Base-by-base conservation (phyloP, 2,888 invertebrate genomes). In the Lycophotia porphyrea region DNA sequence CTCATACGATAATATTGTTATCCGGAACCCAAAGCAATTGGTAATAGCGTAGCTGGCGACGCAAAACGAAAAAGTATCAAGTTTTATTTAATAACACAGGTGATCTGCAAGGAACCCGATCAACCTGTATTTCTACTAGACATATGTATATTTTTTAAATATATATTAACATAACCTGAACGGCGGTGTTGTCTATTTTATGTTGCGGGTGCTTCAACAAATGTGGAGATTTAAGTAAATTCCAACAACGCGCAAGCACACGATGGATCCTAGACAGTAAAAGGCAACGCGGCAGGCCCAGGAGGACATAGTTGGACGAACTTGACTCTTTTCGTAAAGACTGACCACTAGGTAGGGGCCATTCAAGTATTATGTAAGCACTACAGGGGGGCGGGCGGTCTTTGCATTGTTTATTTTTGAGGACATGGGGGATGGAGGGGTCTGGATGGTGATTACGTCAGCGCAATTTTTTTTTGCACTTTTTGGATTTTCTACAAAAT, bases 41-140 rank as follows among this genome's bases (percentile, higher is more conserved):
- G 44, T 18, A 39, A 9, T 42, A 11, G 39, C 4, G 5, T 60
- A 27, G 27, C 31, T 34, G 11, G n/a, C 47, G n/a, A 52, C n/a
- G 42, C 0, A n/a, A n/a, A 52, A 66, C 66, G 67, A 71, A 67
- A 52, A 63, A 34, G 27, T 13, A 49, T 27, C 44, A 36, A 66
- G 67, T 82, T 81, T 80, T 71, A 71, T 84, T 84, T 75, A 74
- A 63, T 74, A 74, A 75, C 68, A 76, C 68, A 47, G 36, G 27
- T 44, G 36, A 77, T 73, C 47, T 52, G 55, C 24, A n/a, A 61
- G 24, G 36, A 61, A 71, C 80, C 58, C 7, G 68, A 71, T 49
- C 21, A 85, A 84, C 87, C 68, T 52, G 86, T 84, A 72, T 83
- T 65, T 82, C 74, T 61, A 18, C 39, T 66, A 49, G n/a, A 21